Conservation (phyloP, 2,888 invertebrate species). For the Pyrrhosoma nymphula region DNA sequence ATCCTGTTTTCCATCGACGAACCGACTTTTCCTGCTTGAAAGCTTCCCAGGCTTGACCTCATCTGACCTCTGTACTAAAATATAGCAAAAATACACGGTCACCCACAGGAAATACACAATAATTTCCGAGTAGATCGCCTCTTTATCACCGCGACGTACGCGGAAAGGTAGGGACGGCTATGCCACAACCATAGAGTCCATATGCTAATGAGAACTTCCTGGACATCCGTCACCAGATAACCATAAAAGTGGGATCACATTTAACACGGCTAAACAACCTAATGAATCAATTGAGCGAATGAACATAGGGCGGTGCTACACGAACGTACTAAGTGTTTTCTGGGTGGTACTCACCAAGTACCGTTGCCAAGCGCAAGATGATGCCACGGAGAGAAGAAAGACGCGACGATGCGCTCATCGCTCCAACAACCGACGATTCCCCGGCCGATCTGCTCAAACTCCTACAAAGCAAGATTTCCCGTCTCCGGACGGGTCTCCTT, state of each 20-base stretch:
- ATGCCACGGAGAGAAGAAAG: background rate
- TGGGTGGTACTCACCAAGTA: background rate
- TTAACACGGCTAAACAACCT: background rate
- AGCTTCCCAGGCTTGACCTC: no score
- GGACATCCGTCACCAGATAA: background rate
- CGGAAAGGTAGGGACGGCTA: background rate
- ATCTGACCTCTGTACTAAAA: background rate
- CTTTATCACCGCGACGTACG: background rate
- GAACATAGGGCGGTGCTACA: background rate
- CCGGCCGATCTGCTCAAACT: background rate
- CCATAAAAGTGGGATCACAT: background rate
- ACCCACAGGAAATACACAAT: background rate
- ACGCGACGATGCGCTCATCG: slow-evolving; percentile 20
- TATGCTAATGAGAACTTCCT: background rate
- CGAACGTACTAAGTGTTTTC: background rate
- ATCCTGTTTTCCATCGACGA: no score
- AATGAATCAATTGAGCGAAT: background rate
- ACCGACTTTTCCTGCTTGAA: no score
- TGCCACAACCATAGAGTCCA: background rate
- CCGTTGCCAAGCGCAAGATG: background rate
- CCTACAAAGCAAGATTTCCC: background rate
- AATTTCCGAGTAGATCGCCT: background rate
- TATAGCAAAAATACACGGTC: background rate
- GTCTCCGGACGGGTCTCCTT: background rate
- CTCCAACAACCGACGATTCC: background rate